phyloP scores from a whole-genome alignment of 2,888 invertebrate species.

The Synergus japonicus region DNA sequence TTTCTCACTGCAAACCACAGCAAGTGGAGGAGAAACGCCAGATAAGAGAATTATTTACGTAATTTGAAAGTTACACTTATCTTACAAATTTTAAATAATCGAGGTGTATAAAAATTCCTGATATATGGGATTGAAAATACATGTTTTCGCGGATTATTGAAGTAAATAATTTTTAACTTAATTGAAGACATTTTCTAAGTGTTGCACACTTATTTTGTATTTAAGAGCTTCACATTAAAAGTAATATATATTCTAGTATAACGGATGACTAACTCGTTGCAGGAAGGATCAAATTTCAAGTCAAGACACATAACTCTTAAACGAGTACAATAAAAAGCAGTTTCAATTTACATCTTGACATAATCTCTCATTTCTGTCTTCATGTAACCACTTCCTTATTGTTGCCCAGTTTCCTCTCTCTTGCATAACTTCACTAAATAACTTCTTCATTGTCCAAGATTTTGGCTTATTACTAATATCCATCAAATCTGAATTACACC shows the following conservation, averaged over 20 bases:
- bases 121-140: constrained; percentile 1
- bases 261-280: constrained; percentile 12
- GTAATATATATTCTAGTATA: not conserved
- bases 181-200: not conserved
- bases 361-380: constrained; percentile 37
- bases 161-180: not conserved
- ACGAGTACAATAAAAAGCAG: constrained; percentile 35
- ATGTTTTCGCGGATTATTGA: not conserved
- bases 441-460: constrained; percentile 20
- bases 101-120: constrained; percentile 6
- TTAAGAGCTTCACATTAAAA: not conserved
- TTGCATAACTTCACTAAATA: constrained; percentile 31
- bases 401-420: constrained; percentile 25
- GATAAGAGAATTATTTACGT: constrained; percentile 40
- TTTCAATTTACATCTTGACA: constrained; percentile 40
- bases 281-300: constrained; percentile 40
- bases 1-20: constrained; percentile 31
- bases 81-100: constrained; percentile 36
- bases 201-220: not conserved
- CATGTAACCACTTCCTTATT: constrained; percentile 22
- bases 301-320: constrained; percentile 36
- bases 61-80: constrained; percentile 38
- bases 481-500: not conserved
- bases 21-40: constrained; percentile 36
- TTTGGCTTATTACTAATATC: not conserved